A percentile compares a stretch with the other conserved stretches of the same genome.
Conservation (phyloP, 2,797 vertebrate genomes). For the Acomys russatus region DNA sequence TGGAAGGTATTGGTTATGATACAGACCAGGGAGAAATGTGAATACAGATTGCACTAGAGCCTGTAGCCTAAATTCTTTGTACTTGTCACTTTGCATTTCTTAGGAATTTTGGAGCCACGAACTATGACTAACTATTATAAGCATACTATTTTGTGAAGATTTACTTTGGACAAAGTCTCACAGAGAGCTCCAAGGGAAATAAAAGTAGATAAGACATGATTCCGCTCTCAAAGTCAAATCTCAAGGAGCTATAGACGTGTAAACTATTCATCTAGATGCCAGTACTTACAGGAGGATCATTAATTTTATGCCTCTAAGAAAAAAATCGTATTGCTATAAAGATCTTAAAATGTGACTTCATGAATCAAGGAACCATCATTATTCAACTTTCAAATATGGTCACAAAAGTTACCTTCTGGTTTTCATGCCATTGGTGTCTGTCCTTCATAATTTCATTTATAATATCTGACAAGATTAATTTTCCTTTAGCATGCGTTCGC, state of each 20-base stretch:
- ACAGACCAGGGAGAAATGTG: background rate
- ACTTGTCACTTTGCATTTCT: background rate
- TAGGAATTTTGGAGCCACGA: background rate
- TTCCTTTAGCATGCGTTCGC: background rate
- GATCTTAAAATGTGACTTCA: background rate
- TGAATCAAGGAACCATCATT: background rate
- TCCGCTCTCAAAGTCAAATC: constrained; percentile 14
- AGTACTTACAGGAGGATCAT: background rate
- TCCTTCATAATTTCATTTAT: background rate
- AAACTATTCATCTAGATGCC: background rate
- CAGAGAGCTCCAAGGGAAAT: background rate
- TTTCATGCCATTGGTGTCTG: constrained; percentile 21
- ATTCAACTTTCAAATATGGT: background rate
- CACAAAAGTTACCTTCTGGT: background rate
- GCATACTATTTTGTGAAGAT: background rate
- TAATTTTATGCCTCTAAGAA: background rate
- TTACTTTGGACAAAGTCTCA: background rate
- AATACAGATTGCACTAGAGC: background rate
- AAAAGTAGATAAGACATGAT: background rate
- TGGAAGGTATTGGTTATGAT: background rate
- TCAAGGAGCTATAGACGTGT: background rate
- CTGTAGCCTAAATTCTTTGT: background rate
- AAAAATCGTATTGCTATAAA: background rate
- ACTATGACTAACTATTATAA: background rate
- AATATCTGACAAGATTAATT: background rate